phyloP scores from a whole-genome alignment of 2,797 vertebrate genomes.

The Linurgus olivaceus region DNA sequence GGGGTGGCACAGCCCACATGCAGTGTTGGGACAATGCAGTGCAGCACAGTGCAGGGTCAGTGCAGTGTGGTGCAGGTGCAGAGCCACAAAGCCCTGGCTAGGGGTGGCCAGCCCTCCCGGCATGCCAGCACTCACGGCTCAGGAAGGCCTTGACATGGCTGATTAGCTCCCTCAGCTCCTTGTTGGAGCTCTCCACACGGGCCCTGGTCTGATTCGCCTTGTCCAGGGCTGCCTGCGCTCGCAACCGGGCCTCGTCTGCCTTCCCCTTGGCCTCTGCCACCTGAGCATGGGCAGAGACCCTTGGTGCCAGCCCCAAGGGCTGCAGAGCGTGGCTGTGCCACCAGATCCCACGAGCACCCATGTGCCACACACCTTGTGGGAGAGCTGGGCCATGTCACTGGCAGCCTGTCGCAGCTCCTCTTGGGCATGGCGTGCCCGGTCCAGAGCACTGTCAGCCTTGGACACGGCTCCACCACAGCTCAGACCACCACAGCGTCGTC shows the following conservation, averaged over 20 bases:
- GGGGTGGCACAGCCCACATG: not conserved
- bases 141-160: conserved; percentile 93
- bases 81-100: not conserved
- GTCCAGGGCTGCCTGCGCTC: conserved; percentile 87
- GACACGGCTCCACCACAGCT: conserved; percentile 88
- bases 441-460: conserved; percentile 84
- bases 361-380: conserved; percentile 75
- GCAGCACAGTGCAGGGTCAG: fast-evolving
- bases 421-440: conserved; percentile 87
- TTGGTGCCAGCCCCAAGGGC: not conserved
- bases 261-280: conserved; percentile 89
- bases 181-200: conserved; percentile 90
- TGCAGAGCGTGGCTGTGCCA: not conserved
- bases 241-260: conserved; percentile 86
- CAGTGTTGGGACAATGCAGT: not conserved
- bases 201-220: conserved; percentile 89
- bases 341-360: fast-evolving
- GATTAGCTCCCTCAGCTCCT: conserved; percentile 92
- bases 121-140: conserved; percentile 83
- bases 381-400: conserved; percentile 84
- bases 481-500: conserved; percentile 89
- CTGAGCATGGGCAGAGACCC: conserved; percentile 53
- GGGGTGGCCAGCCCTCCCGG: not conserved
- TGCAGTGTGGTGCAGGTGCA: not conserved
- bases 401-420: conserved; percentile 87